Evolutionary conservation across 2,113 vertebrate genomes (phyloP).

Genomic region (Stomatorhinus ivindoensis): DNA sequence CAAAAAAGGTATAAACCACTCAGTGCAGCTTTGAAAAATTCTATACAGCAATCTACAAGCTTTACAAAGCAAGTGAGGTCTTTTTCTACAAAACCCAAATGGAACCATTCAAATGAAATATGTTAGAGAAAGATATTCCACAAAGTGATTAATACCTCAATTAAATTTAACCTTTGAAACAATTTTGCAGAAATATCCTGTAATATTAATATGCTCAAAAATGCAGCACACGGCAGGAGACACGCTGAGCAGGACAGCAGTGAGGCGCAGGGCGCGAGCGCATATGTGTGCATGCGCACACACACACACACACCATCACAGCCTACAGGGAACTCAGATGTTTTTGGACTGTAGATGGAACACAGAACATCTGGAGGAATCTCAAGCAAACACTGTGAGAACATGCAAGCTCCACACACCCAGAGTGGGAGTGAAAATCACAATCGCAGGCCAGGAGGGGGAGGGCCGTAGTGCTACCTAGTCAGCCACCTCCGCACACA

Average conservation of each 20-base stretch:
- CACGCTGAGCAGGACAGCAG: not conserved
- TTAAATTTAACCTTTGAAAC: not conserved
- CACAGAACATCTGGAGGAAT: not conserved
- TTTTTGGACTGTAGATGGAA: not conserved
- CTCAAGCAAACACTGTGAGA: not conserved
- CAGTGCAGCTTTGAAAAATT: not conserved
- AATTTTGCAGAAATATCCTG: not conserved
- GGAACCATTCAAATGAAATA: not conserved
- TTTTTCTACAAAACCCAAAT: not conserved
- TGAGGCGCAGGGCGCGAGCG: no score
- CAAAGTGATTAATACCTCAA: not conserved
- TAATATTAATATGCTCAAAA: not conserved
- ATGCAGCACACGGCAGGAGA: not conserved
- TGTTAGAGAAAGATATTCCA: not conserved
- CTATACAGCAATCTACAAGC: not conserved
- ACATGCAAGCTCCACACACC: not conserved
- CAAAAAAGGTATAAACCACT: not conserved
- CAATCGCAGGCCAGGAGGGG: not conserved
- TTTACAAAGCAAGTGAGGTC: not conserved
- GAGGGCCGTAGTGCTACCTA: not conserved
- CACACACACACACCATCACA: not conserved
- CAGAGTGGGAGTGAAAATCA: not conserved
- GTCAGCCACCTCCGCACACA: not conserved
- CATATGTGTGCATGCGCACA: no score
- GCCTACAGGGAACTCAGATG: not conserved